phyloP scores from a whole-genome alignment of 30 jellyfish, hydroid and myxozoan species.

The Haliclystus octoradiatus region DNA sequence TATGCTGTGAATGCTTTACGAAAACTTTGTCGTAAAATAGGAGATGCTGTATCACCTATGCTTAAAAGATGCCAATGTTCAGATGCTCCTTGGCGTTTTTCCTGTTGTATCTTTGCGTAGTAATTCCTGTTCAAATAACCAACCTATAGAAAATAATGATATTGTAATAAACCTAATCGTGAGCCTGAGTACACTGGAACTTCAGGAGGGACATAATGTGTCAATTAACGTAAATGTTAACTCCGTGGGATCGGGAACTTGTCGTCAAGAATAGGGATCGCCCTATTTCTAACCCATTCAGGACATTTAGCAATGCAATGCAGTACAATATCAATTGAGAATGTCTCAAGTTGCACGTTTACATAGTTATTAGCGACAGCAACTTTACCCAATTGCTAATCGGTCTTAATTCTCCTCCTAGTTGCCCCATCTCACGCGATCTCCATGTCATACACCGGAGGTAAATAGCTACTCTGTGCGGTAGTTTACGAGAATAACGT shows the following conservation, averaged over 20 bases:
- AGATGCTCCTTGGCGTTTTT: slow-evolving; percentile 29
- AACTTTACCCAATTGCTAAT: no score
- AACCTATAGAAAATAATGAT: slow-evolving; percentile 19
- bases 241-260: background rate
- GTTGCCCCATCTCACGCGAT: no score
- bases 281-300: no score
- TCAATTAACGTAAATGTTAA: background rate
- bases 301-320: no score
- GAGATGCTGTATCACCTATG: slow-evolving; percentile 19
- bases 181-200: background rate
- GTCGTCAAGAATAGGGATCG: no score
- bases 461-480: no score
- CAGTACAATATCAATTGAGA: no score
- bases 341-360: no score
- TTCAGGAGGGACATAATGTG: background rate
- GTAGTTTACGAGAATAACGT: no score
- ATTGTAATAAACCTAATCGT: background rate
- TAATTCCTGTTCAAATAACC: slow-evolving; percentile 15
- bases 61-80: slow-evolving; percentile 39
- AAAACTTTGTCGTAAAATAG: slow-evolving; percentile 5
- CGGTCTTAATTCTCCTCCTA: no score
- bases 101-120: slow-evolving; percentile 25
- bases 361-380: no score
- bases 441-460: no score
- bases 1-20: slow-evolving; percentile 33